Evolutionary conservation across 1,140 invertebrate species (phyloP), one percentile per base, ranked within the genome.

Genomic region (Papilio polytes): DNA sequence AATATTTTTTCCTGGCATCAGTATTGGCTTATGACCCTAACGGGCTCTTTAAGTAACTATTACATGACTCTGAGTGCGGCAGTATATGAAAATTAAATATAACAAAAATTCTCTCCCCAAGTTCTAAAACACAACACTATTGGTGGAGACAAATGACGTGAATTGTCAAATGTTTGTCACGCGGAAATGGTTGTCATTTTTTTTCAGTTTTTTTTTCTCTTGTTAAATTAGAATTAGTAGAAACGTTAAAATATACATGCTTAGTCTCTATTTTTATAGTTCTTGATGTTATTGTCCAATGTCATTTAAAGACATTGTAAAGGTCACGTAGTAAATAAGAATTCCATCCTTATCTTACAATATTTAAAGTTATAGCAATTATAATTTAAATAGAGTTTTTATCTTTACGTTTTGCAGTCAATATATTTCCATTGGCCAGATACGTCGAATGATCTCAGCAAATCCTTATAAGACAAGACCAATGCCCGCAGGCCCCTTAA

Each of bases 401-500:
- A 46, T 73, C n/a, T 41, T 46, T 41, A 41, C 8, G 15, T 41
- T 41, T 73, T 73, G 18, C 72, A n/a, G 72, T 36, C 31, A 46
- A 22, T 51, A 74, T n/a, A 74, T 74, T 51, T 51, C 22, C 74
- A 51, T 48, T 51, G 46, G 46, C 22, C 22, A 51, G 41, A 77
- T 59, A n/a, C 41, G 41, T 78, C 56, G 74, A 15, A 59, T 78
- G 77, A 78, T 66, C 56, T 78, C 77, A 63, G 77, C 56, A 20
- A 22, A 41, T 20, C 77, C 77, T 78, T 78, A 63, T 66, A 44
- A n/a, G 76, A 56, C 56, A 74, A 48, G 74, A 51, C 74, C 20
- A 26, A 76, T 51, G 44, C 74, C 74, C 74, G 56, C 56, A 31
- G 76, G 77, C 53, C 77, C 53, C 77, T 63, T 78, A 63, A 66